Base-by-base conservation (phyloP, 2,113 vertebrate species). In the Pogona vitticeps region DNA sequence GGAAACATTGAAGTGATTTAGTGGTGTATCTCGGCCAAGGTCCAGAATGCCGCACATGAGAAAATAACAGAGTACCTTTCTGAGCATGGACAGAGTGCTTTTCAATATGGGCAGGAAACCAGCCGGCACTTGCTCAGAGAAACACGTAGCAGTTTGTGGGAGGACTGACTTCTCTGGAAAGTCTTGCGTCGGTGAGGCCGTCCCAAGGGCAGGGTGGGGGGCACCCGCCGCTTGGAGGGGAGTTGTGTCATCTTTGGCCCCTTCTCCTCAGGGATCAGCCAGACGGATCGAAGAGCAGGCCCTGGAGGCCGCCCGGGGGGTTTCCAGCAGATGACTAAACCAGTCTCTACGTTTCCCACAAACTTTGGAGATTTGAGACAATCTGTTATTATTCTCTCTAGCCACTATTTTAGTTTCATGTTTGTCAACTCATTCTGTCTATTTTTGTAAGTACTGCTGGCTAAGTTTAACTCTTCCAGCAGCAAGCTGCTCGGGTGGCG, bases 401-500 rank as follows among this genome's bases (percentile, higher is more conserved):
- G 84, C 75, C 56, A 63, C 75, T 85, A 78, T 78, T 85, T 78
- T 78, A 38, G 65, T 58, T 26, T 31, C 15, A 59, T 61, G 71
- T 42, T 26, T 70, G 83, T 5, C 68, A 42, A 13, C 77, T 26
- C 40, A 68, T 46, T 82, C 81, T 58, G 58, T 79, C 21, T 59
- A 1, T 40, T 82, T 72, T 72, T 52, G 28, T 58, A 58, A 31
- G 2, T 28, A 58, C 52, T n/a, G 75, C 3, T 33, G 72, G 72
- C n/a, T 52, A 63, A 31, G 31, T 70, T 38, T 20, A 70, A 18
- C 58, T n/a, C 6, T 68, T 18, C 21, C 59, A 61, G 56, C 38
- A 31, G 31, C 20, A 72, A 58, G 38, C 28, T 38, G 14, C n/a
- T 70, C 3, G 38, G 38, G 21, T 40, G 71, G 52, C 6, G 33